These are phyloP conservation scores for Otis tarda DNA, from an alignment of 2,113 vertebrate species.

Conservation along the genomic window DNA sequence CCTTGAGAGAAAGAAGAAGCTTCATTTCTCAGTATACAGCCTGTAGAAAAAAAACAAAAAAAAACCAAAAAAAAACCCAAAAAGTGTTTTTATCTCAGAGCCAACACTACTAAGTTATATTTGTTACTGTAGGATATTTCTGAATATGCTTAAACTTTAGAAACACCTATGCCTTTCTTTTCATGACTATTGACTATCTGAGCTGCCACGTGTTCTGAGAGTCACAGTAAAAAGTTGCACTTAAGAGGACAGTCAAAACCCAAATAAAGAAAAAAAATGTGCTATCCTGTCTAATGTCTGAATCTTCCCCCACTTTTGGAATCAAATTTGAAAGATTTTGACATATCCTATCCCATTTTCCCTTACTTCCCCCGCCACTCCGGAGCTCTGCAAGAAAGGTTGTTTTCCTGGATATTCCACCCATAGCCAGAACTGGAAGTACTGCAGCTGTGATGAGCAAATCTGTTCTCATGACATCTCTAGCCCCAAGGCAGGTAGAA, in stretches of 20 bases:
- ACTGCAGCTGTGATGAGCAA: constrained; percentile 61
- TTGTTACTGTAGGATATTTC: neutral
- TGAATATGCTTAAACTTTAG: constrained; percentile 13
- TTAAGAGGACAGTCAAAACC: neutral
- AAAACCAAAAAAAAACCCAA: too few relatives aligned
- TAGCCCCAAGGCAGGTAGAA: constrained; percentile 60
- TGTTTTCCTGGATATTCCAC: constrained; percentile 18
- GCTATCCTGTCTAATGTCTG: neutral
- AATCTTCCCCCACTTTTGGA: constrained; percentile 8
- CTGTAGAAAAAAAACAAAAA: too few relatives aligned
- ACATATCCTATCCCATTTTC: constrained; percentile 4
- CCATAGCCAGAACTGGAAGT: constrained; percentile 35
- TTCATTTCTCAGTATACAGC: neutral
- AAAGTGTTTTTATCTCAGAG: neutral
- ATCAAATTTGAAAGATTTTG: neutral
- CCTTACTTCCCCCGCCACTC: neutral
- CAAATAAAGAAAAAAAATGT: neutral
- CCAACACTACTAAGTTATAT: neutral
- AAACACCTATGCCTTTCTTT: neutral
- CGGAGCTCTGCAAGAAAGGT: constrained; percentile 31
- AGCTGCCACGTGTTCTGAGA: neutral
- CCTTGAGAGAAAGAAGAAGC: neutral
- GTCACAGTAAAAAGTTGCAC: neutral
- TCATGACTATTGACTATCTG: neutral
- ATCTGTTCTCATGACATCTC: constrained; percentile 57